Evolutionary conservation across 2,888 invertebrate genomes (phyloP).

Genomic region (Sarcophaga variegata): DNA sequence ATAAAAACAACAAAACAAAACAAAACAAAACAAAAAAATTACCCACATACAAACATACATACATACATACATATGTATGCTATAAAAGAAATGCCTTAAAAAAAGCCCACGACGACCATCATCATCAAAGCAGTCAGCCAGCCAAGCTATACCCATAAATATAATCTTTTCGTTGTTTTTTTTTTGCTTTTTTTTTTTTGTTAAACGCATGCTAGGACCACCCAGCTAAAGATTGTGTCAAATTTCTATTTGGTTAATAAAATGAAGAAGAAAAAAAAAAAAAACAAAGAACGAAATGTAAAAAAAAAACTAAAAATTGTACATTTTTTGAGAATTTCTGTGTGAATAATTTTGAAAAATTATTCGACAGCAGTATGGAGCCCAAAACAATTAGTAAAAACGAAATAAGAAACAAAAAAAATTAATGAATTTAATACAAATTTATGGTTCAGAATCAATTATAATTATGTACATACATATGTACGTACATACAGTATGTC

Average conservation of each 20-base stretch:
- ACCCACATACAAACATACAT: not conserved
- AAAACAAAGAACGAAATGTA: not conserved
- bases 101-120: constrained; percentile 1
- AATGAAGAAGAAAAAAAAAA: constrained; percentile 43
- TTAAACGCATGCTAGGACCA: constrained; percentile 52
- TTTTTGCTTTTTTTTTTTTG: not conserved
- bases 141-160: constrained; percentile 19
- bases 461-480: too few species aligned
- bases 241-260: constrained; percentile 67
- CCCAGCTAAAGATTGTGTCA: constrained; percentile 65
- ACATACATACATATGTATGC: not conserved
- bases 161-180: not conserved
- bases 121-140: too few species aligned
- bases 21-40: not conserved
- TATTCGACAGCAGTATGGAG: not conserved
- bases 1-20: not conserved
- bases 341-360: not conserved
- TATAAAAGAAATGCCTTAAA: constrained; percentile 17
- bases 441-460: not conserved
- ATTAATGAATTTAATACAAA: not conserved
- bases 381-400: not conserved
- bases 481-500: too few species aligned
- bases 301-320: not conserved
- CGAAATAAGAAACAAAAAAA: not conserved
- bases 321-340: too few species aligned